These are phyloP conservation scores for Propithecus deckenii DNA, from an alignment of 2,797 vertebrate species.

Conservation along the genomic window DNA sequence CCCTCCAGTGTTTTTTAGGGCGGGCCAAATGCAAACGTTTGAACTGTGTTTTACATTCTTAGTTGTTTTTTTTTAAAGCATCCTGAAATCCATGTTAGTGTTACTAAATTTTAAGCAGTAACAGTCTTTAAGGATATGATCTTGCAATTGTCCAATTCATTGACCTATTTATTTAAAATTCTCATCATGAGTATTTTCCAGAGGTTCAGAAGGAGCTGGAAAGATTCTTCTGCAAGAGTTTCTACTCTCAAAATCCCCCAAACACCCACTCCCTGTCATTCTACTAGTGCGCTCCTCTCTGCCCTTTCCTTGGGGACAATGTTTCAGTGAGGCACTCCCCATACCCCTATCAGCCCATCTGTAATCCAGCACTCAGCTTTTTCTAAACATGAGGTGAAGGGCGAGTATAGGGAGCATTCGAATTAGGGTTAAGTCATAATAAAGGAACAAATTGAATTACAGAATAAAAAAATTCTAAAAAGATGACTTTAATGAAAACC, in stretches of 20 bases:
- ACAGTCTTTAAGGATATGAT: neutral
- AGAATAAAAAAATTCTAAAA: constrained; percentile 39
- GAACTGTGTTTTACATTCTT: neutral
- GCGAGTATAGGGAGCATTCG: neutral
- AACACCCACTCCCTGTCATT: neutral
- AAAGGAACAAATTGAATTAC: neutral
- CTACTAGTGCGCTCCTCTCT: neutral
- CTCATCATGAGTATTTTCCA: neutral
- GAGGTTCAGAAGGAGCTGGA: neutral
- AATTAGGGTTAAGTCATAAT: neutral
- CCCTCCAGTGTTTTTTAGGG: neutral
- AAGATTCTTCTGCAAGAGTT: neutral
- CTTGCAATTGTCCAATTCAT: neutral
- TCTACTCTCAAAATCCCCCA: neutral
- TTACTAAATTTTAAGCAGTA: neutral
- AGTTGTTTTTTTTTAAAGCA: neutral
- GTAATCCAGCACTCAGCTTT: neutral
- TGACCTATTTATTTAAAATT: constrained; percentile 36
- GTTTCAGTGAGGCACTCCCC: neutral
- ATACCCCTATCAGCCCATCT: neutral
- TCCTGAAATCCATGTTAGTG: neutral
- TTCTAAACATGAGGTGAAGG: neutral
- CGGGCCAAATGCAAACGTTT: neutral
- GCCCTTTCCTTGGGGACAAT: neutral
- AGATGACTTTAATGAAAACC: constrained; percentile 24